Evolutionary conservation across 2,888 invertebrate genomes (phyloP), one percentile per base, ranked within the genome.

Genomic region (Morpho deidamia): DNA sequence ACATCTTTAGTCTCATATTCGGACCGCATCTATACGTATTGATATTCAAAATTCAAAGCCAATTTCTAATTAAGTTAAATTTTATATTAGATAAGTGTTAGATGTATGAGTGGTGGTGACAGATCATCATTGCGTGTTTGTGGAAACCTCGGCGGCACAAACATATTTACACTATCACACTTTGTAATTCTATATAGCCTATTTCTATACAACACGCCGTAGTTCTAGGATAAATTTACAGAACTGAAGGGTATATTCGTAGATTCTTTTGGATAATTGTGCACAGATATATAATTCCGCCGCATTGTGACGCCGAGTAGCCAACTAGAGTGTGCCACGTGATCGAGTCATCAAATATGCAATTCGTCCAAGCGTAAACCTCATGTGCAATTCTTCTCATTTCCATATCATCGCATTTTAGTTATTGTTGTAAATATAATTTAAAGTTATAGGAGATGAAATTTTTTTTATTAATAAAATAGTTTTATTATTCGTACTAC

Each of bases 311-410:
- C 40, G 48, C 44, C 44, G 44, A 44, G 44, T 11, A 37, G 44
- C 44, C 47, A 39, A 47, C 9, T 10, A 39, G 34, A 33, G 46
- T 35, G 53, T 42, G 44, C 53, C 40, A 49, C 76, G 76, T 72
- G 74, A 67, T 60, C 65, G 65, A 63, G 53, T 55, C 53, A 34
- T 47, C 53, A 37, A 44, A 45, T 75, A 75, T 74, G 79, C 81
- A 79, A 83, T 81, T 78, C 85, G 87, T 89, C 86, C 86, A 86
- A 75, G 73, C 78, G 74, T 78, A 73, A 84, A 84, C 75, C 74
- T 76, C 68, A 79, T 86, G 88, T 89, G 88, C 88, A 89, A 89
- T 88, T 86, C 75, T 81, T 82, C 76, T 86, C 77, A 83, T 87
- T 87, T 87, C 82, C 85, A 84, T 87, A 81, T 85, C 82, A 78